phyloP scores from a whole-genome alignment of 2,797 vertebrate genomes.

The Melanotaenia boesemani region DNA sequence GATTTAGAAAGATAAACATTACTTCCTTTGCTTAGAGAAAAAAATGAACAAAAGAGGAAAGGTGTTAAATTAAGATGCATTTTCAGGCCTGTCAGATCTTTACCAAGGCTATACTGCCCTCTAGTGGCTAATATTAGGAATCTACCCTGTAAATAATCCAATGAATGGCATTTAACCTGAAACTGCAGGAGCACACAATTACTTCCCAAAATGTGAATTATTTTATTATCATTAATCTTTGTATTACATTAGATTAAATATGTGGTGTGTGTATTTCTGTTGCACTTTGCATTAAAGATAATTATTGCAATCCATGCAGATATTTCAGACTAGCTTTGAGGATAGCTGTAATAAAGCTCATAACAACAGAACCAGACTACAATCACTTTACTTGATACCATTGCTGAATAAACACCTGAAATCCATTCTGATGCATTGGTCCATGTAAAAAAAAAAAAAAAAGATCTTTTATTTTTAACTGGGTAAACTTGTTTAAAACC shows the following conservation, averaged over 20 bases:
- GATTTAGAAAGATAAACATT: conserved; percentile 52
- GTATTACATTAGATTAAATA: background rate
- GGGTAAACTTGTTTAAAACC: background rate
- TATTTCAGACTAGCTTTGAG: background rate
- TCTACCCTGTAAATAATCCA: background rate
- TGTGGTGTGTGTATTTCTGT: background rate
- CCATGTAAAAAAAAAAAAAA: background rate
- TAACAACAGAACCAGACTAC: too few relatives aligned
- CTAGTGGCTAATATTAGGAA: conserved; percentile 38
- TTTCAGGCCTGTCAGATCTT: background rate
- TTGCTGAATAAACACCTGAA: background rate
- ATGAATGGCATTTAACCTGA: background rate
- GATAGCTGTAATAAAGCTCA: background rate
- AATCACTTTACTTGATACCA: background rate
- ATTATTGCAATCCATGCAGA: background rate
- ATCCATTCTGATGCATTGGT: background rate
- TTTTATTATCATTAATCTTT: background rate
- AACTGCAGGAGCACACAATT: background rate
- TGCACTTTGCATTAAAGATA: background rate
- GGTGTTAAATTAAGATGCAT: background rate
- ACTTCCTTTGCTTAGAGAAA: too few relatives aligned
- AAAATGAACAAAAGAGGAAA: too few relatives aligned
- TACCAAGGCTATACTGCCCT: conserved; percentile 23
- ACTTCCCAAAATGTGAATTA: background rate
- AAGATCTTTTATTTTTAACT: background rate